Evolutionary conservation across 2,113 vertebrate species (phyloP), one percentile per base, ranked within the genome.

Genomic region (Taxidea taxus): DNA sequence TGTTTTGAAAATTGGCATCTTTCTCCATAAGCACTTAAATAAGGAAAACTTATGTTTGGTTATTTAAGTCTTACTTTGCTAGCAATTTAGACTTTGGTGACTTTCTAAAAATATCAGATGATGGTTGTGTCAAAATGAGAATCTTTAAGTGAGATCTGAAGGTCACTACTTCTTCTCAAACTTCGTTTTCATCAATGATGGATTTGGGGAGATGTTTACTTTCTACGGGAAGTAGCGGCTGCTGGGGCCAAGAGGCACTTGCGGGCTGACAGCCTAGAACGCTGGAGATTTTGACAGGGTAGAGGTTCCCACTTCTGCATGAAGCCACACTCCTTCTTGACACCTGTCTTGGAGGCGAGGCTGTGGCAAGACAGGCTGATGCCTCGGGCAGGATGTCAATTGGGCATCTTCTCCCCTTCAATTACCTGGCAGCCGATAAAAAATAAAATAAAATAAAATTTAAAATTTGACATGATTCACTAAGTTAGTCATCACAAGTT

Each of bases 371-470:
- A 44, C 90, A 60, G 88, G 78, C 87, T 80, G 96, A 3, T 20
- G 96, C 98, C 98, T 97, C 93, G 94, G 97, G 97, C 95, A 13
- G 80, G 77, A 56, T 97, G 98, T 98, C 98, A 97, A 0, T 39
- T 44, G 94, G 96, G 93, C 93, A 90, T 81, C 86, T 86, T 54
- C 87, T 80, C 68, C 29, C 86, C 93, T 97, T 92, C 97, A 96
- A 96, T 98, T 97, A 97, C 70, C 87, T 90, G 87, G 97, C 60
- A 94, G 95, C 68, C 39, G 84, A 95, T 97, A 97, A 95, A 97
- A 89, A 97, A 97, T 96, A 97, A 97, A 95, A 94, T 91, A 78
- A 90, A 94, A 97, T 92, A 75, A 97, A 97, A 83, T 96, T 93
- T 96, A 75, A 86, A 96, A 87, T 90, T 42, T 91, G 90, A 95